These are phyloP conservation scores for Drosophila kanekoi DNA, from an alignment of 2,888 invertebrate species.

Conservation along the genomic window DNA sequence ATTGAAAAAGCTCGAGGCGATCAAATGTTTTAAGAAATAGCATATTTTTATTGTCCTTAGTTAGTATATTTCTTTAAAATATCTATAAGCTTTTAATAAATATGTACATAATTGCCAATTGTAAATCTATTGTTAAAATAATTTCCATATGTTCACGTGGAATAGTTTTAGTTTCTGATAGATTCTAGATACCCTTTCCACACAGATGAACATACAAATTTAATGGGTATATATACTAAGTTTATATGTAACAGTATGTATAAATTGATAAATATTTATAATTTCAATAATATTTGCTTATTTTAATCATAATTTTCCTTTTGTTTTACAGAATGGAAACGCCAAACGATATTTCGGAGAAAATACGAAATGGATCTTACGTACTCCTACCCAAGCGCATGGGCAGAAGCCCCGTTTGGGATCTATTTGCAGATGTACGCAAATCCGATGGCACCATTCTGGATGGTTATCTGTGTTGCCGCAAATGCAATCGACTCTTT, in stretches of 20 bases:
- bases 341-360: neutral
- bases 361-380: neutral
- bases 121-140: neutral
- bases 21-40: conserved; percentile 10
- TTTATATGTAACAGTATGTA: neutral
- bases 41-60: neutral
- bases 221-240: neutral
- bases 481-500: neutral
- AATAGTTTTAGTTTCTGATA: no score
- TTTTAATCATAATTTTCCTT: neutral
- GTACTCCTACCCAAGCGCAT: neutral
- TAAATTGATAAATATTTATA: neutral
- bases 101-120: neutral
- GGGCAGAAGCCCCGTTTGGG: neutral
- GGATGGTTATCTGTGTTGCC: neutral
- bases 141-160: no score
- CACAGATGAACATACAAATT: no score
- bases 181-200: no score
- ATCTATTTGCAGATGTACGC: neutral
- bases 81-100: neutral
- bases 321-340: neutral
- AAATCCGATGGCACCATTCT: neutral
- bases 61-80: neutral
- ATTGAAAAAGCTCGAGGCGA: conserved; percentile 10
- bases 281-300: neutral